Evolutionary conservation across 2,113 vertebrate species (phyloP).

Genomic region (Rutilus rutilus): DNA sequence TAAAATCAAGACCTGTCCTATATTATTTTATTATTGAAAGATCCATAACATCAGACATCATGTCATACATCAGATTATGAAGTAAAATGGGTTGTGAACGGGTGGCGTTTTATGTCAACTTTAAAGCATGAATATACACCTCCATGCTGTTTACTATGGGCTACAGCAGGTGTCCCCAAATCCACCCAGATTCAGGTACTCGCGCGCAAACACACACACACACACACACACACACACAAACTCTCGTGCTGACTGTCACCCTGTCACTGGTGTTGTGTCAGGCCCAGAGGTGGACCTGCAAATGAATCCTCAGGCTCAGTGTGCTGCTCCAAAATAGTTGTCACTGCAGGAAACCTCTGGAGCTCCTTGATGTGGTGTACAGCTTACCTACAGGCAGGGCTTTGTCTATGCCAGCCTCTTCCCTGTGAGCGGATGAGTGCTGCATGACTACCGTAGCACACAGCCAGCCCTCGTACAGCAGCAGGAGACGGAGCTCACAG

Average conservation of each 20-base stretch:
- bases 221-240: constrained; percentile 13
- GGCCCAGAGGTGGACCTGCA: constrained; percentile 32
- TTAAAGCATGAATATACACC: constrained; percentile 39
- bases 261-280: constrained; percentile 26
- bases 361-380: constrained; percentile 24
- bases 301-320: constrained; percentile 33
- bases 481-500: constrained; percentile 49
- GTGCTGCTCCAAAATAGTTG: constrained; percentile 26
- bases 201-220: neutral
- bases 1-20: neutral
- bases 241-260: neutral
- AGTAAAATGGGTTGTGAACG: neutral
- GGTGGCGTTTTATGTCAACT: neutral
- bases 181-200: neutral
- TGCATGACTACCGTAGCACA: constrained; percentile 38
- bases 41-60: too few relatives aligned
- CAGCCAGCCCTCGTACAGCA: constrained; percentile 43
- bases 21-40: neutral
- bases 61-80: neutral
- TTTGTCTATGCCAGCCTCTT: constrained; percentile 46
- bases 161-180: constrained; percentile 36
- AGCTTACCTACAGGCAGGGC: constrained; percentile 12
- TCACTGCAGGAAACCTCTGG: constrained; percentile 29
- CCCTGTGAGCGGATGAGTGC: constrained; percentile 34
- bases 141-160: constrained; percentile 31